Evolutionary conservation across 2,888 invertebrate genomes (phyloP).

Genomic region (Drosophila testacea): DNA sequence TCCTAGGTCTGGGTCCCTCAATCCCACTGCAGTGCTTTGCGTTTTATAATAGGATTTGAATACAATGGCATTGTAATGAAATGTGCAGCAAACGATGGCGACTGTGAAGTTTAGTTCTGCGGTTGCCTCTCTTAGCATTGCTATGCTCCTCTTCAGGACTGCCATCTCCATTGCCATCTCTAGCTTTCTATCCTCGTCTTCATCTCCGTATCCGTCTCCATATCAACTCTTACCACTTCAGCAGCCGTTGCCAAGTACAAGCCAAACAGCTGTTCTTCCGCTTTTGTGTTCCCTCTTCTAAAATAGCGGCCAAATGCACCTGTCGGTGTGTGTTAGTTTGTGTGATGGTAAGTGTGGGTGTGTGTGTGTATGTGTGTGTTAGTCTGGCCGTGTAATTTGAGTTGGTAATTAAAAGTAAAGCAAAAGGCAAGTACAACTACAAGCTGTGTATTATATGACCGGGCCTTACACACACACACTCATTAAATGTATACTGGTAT

Average conservation of each 20-base stretch:
- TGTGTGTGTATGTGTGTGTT: constrained; percentile 37
- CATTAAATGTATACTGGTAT: not conserved
- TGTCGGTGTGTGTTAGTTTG: constrained; percentile 14
- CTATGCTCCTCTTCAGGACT: constrained; percentile 8
- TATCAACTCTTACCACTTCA: not conserved
- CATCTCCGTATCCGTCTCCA: not conserved
- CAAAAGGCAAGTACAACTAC: constrained; percentile 64
- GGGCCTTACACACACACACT: constrained; percentile 15
- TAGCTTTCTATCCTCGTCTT: not conserved
- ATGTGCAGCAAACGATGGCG: constrained; percentile 79
- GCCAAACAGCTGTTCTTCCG: constrained; percentile 72
- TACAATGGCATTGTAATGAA: constrained; percentile 79
- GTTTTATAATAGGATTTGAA: constrained; percentile 78
- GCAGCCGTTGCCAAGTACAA: constrained; percentile 62
- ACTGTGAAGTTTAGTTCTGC: constrained; percentile 69
- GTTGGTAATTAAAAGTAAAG: constrained; percentile 78
- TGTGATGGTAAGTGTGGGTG: constrained; percentile 31
- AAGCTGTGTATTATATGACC: constrained; percentile 68
- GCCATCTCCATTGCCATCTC: constrained; percentile 4
- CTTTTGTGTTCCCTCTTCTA: constrained; percentile 45
- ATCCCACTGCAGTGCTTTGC: constrained; percentile 63
- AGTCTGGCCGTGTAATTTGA: constrained; percentile 69
- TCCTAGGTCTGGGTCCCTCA: constrained; percentile 5
- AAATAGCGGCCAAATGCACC: constrained; percentile 43
- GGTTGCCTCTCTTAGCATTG: constrained; percentile 52